These are phyloP conservation scores for Catharus bicknelli DNA, from an alignment of 2,113 vertebrate genomes.

Conservation along the genomic window DNA sequence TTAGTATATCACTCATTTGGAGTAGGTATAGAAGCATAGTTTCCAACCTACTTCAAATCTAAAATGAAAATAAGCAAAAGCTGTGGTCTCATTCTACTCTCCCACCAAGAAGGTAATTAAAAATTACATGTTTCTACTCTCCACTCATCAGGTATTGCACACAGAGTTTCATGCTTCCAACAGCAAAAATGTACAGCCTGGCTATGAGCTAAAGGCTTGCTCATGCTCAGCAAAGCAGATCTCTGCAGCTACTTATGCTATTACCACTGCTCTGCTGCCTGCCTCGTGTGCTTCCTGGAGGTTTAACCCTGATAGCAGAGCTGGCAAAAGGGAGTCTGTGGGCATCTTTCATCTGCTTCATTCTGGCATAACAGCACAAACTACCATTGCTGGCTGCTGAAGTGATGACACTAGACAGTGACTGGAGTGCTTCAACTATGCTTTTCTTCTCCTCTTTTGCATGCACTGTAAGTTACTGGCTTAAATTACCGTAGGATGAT, in stretches of 20 bases:
- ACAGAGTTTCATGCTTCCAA: background rate
- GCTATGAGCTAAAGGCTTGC: background rate
- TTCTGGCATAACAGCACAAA: background rate
- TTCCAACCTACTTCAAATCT: background rate
- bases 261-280: background rate
- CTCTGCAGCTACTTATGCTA: background rate
- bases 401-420: background rate
- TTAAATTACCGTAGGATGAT: background rate
- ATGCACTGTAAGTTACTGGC: background rate
- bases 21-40: background rate
- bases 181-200: background rate
- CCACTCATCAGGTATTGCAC: background rate
- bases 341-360: background rate
- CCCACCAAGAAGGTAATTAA: background rate
- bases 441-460: background rate
- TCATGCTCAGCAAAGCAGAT: background rate
- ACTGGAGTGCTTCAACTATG: background rate
- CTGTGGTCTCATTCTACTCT: background rate
- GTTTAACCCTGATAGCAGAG: background rate
- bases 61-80: background rate
- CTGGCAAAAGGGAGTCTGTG: background rate
- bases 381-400: background rate
- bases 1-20: background rate
- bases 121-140: background rate
- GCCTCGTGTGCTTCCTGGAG: background rate